These are phyloP conservation scores for Clepsis dumicolana DNA, from an alignment of 2,888 invertebrate genomes.

Conservation along the genomic window DNA sequence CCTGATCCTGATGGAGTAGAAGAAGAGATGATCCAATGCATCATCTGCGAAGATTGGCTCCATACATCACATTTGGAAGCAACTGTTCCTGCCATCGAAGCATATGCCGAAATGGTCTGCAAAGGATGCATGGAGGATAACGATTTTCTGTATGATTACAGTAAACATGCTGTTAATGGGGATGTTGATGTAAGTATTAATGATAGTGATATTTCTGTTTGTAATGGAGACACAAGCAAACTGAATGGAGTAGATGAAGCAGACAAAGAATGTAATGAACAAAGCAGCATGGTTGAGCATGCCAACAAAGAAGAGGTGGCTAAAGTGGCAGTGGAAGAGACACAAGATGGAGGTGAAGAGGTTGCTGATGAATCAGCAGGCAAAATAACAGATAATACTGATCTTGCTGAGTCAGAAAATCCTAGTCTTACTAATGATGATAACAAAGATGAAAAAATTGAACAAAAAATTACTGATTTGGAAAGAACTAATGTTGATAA, in stretches of 20 bases:
- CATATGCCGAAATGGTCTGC: constrained; percentile 94
- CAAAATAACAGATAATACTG: constrained; percentile 26
- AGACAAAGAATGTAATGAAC: constrained; percentile 47
- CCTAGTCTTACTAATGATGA: constrained; percentile 43
- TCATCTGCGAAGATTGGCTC: constrained; percentile 99
- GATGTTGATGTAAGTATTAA: constrained; percentile 60
- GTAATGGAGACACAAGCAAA: constrained; percentile 49
- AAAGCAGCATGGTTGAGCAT: too few species aligned
- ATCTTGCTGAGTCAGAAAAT: constrained; percentile 36
- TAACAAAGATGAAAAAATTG: constrained; percentile 37
- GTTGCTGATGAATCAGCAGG: constrained; percentile 33
- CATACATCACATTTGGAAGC: constrained; percentile 92
- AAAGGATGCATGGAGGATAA: constrained; percentile 91
- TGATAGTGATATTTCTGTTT: constrained; percentile 40
- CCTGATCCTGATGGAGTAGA: constrained; percentile 95
- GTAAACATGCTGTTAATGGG: constrained; percentile 74
- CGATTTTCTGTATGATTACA: constrained; percentile 91
- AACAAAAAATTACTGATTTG: background rate
- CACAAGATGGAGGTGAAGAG: constrained; percentile 17
- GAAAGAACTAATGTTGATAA: constrained; percentile 29
- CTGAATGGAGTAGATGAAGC: constrained; percentile 45
- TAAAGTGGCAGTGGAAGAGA: constrained; percentile 29
- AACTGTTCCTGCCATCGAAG: constrained; percentile 83
- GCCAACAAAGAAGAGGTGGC: constrained; percentile 44
- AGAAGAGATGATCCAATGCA: constrained; percentile 98